phyloP scores from a whole-genome alignment of 2,888 invertebrate species.

The Flexamia atlantica region DNA sequence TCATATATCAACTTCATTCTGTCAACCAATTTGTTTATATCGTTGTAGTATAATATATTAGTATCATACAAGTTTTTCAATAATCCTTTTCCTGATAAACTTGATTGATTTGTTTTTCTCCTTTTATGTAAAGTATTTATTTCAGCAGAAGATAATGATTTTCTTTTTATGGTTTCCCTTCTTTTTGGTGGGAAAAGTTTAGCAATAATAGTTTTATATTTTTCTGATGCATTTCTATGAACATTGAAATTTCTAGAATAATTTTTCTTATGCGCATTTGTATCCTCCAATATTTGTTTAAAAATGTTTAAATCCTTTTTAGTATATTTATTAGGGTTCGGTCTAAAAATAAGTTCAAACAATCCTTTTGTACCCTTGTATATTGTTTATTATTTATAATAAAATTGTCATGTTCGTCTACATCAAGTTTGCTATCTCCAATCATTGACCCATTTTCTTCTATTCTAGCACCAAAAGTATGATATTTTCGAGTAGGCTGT shows the following conservation, averaged over 20 bases:
- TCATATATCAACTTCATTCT: neutral
- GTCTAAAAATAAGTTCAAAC: constrained; percentile 41
- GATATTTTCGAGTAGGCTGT: no score
- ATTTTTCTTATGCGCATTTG: constrained; percentile 17
- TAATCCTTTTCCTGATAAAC: no score
- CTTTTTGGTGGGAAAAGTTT: constrained; percentile 18
- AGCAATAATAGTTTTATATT: constrained; percentile 39
- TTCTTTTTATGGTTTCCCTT: neutral
- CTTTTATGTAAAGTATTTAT: neutral
- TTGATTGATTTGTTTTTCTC: neutral
- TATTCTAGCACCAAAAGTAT: no score
- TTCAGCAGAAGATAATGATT: neutral
- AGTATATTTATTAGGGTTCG: neutral
- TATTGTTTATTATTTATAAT: constrained; percentile 6
- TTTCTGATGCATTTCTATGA: constrained; percentile 10
- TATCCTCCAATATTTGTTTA: neutral
- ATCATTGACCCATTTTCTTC: constrained; percentile 16
- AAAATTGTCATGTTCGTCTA: constrained; percentile 42
- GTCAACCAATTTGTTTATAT: neutral
- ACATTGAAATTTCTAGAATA: neutral
- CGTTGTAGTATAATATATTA: no score
- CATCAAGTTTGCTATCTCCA: neutral
- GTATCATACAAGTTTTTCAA: no score
- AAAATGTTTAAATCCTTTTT: neutral
- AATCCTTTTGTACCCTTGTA: constrained; percentile 18